Conservation (phyloP, 2,113 vertebrate genomes). For the Leucopsar rothschildi region DNA sequence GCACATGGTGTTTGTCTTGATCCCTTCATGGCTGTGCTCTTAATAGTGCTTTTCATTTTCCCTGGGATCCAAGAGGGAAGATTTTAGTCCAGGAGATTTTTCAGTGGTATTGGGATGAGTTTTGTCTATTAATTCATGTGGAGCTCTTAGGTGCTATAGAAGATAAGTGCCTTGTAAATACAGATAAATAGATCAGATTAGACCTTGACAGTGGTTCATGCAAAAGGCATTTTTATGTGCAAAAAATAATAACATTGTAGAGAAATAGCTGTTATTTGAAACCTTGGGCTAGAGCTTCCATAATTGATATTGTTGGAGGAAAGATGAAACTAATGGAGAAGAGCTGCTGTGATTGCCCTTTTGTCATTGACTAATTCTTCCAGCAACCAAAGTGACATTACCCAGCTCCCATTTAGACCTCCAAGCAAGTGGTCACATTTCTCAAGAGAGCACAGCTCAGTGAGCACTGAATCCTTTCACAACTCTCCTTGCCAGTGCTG, state of each 20-base stretch:
- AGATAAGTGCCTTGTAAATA: conserved; percentile 62
- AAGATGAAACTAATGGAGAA: conserved; percentile 51
- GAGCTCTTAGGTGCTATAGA: conserved; percentile 29
- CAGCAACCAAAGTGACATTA: conserved; percentile 1
- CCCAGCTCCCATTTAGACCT: conserved; percentile 12
- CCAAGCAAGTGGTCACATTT: background rate
- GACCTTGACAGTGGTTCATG: conserved; percentile 59
- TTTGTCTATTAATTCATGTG: conserved; percentile 14
- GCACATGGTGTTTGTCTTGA: background rate
- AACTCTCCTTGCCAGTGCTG: background rate
- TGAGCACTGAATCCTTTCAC: background rate
- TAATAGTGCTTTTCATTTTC: background rate
- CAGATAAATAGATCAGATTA: conserved; percentile 59
- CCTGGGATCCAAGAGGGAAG: background rate
- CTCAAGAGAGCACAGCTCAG: background rate
- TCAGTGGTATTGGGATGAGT: background rate
- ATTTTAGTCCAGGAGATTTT: background rate
- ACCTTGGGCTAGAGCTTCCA: conserved; percentile 44
- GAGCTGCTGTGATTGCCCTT: conserved; percentile 32
- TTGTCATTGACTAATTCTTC: conserved; percentile 57
- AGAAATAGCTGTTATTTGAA: conserved; percentile 54
- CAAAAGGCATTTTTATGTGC: conserved; percentile 55
- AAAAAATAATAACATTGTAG: conserved; percentile 50
- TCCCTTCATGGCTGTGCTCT: accelerated
- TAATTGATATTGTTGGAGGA: conserved; percentile 55